phyloP scores from a whole-genome alignment of 2,888 invertebrate species.

The Sisyra terminalis region DNA sequence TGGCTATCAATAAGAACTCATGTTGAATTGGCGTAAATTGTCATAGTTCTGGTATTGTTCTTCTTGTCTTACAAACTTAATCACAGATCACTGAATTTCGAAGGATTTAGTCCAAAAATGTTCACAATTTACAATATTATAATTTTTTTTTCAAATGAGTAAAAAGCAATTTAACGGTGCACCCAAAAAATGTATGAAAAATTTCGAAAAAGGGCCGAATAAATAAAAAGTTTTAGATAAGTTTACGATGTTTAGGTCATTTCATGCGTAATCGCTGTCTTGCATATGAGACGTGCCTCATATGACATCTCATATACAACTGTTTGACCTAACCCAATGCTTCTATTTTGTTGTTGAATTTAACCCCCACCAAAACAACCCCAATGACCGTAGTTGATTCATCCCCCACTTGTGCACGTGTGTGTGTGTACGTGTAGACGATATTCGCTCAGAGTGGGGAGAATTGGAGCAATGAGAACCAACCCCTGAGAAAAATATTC shows the following conservation, averaged over 20 bases:
- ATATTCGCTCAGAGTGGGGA: too few species aligned
- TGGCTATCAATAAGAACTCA: constrained; percentile 1
- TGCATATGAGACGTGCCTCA: constrained; percentile 3
- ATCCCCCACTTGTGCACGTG: too few species aligned
- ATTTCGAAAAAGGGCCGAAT: neutral
- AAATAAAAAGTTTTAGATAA: neutral
- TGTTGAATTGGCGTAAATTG: neutral
- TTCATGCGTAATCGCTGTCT: neutral
- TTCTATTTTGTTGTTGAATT: constrained; percentile 14
- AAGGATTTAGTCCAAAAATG: neutral
- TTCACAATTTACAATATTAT: neutral
- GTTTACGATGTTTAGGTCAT: neutral
- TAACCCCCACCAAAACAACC: too few species aligned
- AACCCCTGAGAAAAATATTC: too few species aligned
- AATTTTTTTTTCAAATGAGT: neutral
- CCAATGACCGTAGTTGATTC: too few species aligned
- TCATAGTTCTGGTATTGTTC: neutral
- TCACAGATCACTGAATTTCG: neutral
- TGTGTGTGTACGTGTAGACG: too few species aligned
- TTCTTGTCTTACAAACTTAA: neutral
- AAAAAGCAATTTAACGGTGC: neutral
- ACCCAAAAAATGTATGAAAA: neutral
- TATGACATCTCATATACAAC: constrained; percentile 7
- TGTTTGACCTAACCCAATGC: constrained; percentile 23
- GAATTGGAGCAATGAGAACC: too few species aligned